Evolutionary conservation across 2,797 vertebrate genomes (phyloP).

Genomic region (Spea hammondii): DNA sequence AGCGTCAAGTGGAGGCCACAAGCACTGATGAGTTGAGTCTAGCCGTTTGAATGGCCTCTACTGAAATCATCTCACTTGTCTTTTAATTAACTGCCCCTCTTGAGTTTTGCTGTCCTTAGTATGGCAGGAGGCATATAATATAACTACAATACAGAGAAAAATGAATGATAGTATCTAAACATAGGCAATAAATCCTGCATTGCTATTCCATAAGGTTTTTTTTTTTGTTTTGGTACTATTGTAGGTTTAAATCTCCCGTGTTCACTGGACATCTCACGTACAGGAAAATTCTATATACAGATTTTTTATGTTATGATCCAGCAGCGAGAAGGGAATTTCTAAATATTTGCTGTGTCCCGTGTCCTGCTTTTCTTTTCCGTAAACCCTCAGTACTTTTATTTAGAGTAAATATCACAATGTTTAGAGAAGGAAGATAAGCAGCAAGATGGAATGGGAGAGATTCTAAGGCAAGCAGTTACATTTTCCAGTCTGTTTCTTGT

Average conservation of each 20-base stretch:
- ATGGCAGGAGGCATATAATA: not conserved
- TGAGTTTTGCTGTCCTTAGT: not conserved
- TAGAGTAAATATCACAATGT: conserved; percentile 18
- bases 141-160: not conserved
- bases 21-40: too few species aligned
- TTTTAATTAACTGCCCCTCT: not conserved
- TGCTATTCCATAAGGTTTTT: too few species aligned
- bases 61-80: too few species aligned
- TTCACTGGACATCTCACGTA: not conserved
- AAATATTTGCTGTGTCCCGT: conserved; percentile 20
- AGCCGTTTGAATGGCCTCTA: too few species aligned
- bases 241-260: not conserved
- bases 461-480: conserved; percentile 18
- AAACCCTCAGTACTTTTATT: conserved; percentile 9
- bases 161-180: not conserved
- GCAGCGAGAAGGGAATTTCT: not conserved
- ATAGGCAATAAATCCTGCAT: not conserved
- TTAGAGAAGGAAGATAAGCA: conserved; percentile 29
- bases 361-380: not conserved
- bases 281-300: not conserved
- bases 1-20: too few species aligned
- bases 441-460: not conserved
- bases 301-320: not conserved
- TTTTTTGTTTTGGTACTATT: not conserved
- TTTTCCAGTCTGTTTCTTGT: conserved; percentile 39